Evolutionary conservation across 2,797 vertebrate genomes (phyloP).

Genomic region (Pteronotus mesoamericanus): DNA sequence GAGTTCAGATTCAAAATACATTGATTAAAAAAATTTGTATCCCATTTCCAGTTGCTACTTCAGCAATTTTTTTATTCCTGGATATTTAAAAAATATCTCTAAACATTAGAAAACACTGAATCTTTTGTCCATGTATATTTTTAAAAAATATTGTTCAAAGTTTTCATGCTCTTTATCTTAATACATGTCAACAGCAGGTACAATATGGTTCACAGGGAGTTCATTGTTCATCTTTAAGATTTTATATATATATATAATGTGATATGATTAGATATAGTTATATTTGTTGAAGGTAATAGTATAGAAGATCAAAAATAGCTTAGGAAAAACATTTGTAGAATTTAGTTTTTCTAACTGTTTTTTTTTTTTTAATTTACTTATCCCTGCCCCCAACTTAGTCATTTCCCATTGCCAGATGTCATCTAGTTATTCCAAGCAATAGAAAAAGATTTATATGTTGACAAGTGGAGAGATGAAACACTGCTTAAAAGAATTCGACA

Average conservation of each 20-base stretch:
- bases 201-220: not conserved
- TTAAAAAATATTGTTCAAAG: not conserved
- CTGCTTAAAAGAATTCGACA: slow-evolving; percentile 78
- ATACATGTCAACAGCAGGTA: not conserved
- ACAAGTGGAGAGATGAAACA: slow-evolving; percentile 80
- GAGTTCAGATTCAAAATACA: slow-evolving; percentile 31
- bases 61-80: not conserved
- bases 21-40: not conserved
- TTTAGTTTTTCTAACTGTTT: slow-evolving; percentile 31
- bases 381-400: not conserved
- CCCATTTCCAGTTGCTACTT: not conserved
- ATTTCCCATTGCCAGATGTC: slow-evolving; percentile 70
- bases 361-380: slow-evolving; percentile 49
- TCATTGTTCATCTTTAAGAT: not conserved
- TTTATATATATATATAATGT: not conserved
- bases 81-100: not conserved
- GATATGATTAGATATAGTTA: not conserved
- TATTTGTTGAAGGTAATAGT: not conserved
- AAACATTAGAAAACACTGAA: not conserved
- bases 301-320: slow-evolving; percentile 15
- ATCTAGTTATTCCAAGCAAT: slow-evolving; percentile 76
- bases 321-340: not conserved
- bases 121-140: not conserved
- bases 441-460: slow-evolving; percentile 82
- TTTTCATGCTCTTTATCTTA: not conserved